phyloP scores from a whole-genome alignment of 2,888 invertebrate species.

The Bembecia ichneumoniformis region DNA sequence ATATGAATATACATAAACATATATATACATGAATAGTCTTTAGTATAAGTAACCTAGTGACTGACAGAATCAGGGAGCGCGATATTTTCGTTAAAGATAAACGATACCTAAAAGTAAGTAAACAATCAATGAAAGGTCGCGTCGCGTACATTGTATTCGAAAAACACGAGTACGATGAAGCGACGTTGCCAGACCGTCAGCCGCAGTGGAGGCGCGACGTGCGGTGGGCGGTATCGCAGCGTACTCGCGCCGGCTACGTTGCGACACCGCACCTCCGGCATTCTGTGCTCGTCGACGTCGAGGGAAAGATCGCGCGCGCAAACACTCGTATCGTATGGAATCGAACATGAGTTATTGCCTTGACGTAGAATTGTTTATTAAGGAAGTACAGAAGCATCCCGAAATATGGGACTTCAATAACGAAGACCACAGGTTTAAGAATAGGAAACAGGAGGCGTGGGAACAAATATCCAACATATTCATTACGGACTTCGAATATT shows the following conservation, averaged over 20 bases:
- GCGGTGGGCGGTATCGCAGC: conserved; percentile 29
- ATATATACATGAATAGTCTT: too few relatives aligned
- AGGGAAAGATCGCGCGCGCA: background rate
- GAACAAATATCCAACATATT: conserved; percentile 35
- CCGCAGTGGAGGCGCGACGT: conserved; percentile 8
- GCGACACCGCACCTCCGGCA: conserved; percentile 1
- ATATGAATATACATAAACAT: too few relatives aligned
- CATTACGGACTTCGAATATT: conserved; percentile 37
- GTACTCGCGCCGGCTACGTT: conserved; percentile 1
- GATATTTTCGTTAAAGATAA: background rate
- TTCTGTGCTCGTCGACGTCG: conserved; percentile 14
- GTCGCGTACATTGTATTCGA: background rate
- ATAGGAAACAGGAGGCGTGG: conserved; percentile 41
- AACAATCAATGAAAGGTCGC: background rate
- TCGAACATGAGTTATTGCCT: conserved; percentile 24
- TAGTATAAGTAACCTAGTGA: too few relatives aligned
- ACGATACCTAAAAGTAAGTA: background rate
- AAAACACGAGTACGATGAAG: conserved; percentile 11
- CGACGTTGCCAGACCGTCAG: conserved; percentile 15
- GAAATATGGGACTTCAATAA: conserved; percentile 42
- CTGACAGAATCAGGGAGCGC: too few relatives aligned
- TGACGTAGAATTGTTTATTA: conserved; percentile 45
- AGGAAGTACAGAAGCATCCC: conserved; percentile 45
- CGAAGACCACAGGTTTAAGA: conserved; percentile 31
- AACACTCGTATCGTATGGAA: background rate